These are phyloP conservation scores for Magallana gigas DNA, from an alignment of 1,140 invertebrate species.

Conservation along the genomic window DNA sequence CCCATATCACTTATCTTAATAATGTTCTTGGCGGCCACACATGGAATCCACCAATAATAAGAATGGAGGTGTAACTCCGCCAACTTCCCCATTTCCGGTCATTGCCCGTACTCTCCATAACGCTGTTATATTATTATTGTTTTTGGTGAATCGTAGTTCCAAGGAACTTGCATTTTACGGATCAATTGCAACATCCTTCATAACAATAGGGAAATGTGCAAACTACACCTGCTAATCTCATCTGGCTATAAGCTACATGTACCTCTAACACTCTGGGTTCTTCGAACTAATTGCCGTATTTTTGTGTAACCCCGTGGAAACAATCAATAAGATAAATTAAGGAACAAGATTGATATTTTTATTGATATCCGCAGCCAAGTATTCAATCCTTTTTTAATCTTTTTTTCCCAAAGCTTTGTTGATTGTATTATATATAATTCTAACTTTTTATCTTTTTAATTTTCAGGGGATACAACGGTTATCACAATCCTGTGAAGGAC, in stretches of 20 bases:
- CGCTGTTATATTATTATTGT: background rate
- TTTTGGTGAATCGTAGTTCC: background rate
- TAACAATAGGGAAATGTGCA: slow-evolving; percentile 18
- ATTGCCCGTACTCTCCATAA: background rate
- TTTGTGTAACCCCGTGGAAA: no score
- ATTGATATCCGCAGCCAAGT: no score
- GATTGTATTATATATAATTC: no score
- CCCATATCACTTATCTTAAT: background rate
- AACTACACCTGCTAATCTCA: slow-evolving; percentile 2
- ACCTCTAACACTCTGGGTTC: no score
- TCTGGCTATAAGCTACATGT: background rate
- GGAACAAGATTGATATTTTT: no score
- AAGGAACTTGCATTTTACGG: slow-evolving; percentile 20
- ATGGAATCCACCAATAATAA: background rate
- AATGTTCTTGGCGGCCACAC: background rate
- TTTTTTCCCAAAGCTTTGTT: no score
- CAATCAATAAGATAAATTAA: no score
- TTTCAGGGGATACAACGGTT: background rate
- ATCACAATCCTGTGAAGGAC: slow-evolving; percentile 9
- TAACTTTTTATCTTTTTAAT: background rate
- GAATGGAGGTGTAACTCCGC: background rate
- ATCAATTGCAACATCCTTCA: slow-evolving; percentile 11
- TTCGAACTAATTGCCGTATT: no score
- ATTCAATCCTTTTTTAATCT: no score
- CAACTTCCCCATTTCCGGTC: background rate